Evolutionary conservation across 92 coral and sea anemone genomes (phyloP).

Genomic region (Zoanthus sansibaricus): DNA sequence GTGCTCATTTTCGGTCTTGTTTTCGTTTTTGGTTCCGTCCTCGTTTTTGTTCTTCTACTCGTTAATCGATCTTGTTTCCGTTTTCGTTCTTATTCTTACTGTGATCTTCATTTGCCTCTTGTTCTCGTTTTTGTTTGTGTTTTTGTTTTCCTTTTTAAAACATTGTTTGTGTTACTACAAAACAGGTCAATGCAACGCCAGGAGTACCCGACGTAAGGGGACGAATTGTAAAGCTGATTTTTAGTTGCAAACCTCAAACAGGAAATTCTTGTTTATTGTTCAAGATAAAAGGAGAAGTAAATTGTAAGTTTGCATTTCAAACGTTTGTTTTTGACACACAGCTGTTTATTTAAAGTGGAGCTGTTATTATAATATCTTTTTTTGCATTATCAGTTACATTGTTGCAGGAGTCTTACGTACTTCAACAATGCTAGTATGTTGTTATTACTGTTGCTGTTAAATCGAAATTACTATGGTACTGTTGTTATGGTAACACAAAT

Average conservation of each 20-base stretch:
- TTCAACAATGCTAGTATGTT: neutral
- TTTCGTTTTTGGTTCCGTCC: neutral
- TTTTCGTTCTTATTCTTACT: neutral
- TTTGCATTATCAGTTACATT: neutral
- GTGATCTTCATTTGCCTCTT: neutral
- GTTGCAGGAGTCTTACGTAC: neutral
- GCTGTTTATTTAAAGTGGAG: neutral
- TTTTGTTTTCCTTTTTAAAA: neutral
- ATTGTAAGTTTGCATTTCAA: slow-evolving; percentile 16
- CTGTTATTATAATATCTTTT: neutral
- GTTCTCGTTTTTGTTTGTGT: neutral
- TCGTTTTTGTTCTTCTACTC: neutral
- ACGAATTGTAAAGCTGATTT: slow-evolving; percentile 14
- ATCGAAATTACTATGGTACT: neutral
- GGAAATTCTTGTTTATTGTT: slow-evolving; percentile 20
- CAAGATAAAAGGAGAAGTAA: slow-evolving; percentile 1
- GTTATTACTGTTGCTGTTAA: neutral
- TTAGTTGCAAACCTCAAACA: slow-evolving; percentile 4
- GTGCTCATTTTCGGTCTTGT: neutral
- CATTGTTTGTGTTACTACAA: neutral
- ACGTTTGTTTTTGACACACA: neutral
- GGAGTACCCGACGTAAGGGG: slow-evolving; percentile 19
- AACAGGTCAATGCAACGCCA: slow-evolving; percentile 14
- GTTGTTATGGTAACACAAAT: too few species aligned
- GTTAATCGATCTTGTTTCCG: too few species aligned